Conservation (phyloP, 2,113 vertebrate genomes). For the Takifugu bimaculatus region DNA sequence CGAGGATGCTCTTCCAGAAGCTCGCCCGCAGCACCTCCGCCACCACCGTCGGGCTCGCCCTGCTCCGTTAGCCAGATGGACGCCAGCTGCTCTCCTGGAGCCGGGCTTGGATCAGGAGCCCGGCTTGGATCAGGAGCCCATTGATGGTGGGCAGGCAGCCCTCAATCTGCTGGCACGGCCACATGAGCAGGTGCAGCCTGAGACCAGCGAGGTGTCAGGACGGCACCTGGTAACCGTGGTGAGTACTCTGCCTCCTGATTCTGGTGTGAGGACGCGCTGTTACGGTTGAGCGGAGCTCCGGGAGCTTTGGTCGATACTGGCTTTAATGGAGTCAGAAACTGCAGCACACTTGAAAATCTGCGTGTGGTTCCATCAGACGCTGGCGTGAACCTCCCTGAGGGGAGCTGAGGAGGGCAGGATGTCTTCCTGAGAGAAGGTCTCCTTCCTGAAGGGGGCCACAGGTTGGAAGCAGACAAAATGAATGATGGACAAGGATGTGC, state of each 20-base stretch:
- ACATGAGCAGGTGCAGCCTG: constrained; percentile 21
- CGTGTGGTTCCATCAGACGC: no score
- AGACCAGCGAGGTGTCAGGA: constrained; percentile 29
- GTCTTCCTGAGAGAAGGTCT: neutral
- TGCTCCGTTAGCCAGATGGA: neutral
- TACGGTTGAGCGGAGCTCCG: no score
- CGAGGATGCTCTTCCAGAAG: neutral
- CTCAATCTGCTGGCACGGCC: constrained; percentile 18
- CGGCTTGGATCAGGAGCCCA: neutral
- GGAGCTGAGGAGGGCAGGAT: no score
- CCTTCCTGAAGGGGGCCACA: neutral
- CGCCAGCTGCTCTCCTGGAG: neutral
- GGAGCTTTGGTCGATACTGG: no score
- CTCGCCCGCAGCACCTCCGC: neutral
- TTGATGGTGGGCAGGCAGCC: neutral
- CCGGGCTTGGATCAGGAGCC: constrained; percentile 10
- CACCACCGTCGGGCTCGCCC: neutral
- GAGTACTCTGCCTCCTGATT: constrained; percentile 28
- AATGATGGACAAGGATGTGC: neutral
- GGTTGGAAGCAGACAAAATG: neutral
- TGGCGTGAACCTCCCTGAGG: no score
- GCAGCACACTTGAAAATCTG: no score
- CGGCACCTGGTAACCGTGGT: constrained; percentile 61
- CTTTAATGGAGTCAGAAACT: no score
- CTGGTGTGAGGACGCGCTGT: no score